A percentile compares a stretch with the other conserved stretches of the same genome.
Conservation (phyloP, 64 coral and sea anemone genomes). For the Actinia equina region DNA sequence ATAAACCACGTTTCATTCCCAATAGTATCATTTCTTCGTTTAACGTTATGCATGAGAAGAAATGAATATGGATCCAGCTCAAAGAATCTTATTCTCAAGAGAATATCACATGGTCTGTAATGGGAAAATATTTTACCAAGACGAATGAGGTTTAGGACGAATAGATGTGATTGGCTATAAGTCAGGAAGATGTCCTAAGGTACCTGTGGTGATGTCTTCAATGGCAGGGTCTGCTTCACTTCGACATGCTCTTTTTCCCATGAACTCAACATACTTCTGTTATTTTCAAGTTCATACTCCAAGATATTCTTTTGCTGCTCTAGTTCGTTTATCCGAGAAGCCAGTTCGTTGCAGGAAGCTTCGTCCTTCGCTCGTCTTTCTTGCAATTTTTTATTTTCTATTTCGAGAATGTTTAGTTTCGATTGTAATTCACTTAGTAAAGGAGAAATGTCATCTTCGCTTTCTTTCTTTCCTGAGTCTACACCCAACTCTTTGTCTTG, state of each 20-base stretch:
- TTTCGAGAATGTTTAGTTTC: not conserved
- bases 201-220: not conserved
- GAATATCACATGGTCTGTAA: no score
- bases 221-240: not conserved
- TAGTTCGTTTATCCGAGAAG: not conserved
- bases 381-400: not conserved
- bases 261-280: not conserved
- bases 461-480: not conserved
- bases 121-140: no score
- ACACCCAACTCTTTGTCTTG: not conserved
- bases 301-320: slow-evolving; percentile 14
- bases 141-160: no score
- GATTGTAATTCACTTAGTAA: not conserved
- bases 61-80: no score
- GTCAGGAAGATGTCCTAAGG: not conserved
- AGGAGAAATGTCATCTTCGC: not conserved
- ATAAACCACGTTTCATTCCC: no score
- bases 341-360: not conserved
- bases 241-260: not conserved
- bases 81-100: no score
- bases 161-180: no score
- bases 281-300: slow-evolving; percentile 20
- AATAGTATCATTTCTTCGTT: no score
- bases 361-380: slow-evolving; percentile 14
- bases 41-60: no score